These are phyloP conservation scores for Spodoptera picta DNA, from an alignment of 2,888 invertebrate species.

Conservation along the genomic window DNA sequence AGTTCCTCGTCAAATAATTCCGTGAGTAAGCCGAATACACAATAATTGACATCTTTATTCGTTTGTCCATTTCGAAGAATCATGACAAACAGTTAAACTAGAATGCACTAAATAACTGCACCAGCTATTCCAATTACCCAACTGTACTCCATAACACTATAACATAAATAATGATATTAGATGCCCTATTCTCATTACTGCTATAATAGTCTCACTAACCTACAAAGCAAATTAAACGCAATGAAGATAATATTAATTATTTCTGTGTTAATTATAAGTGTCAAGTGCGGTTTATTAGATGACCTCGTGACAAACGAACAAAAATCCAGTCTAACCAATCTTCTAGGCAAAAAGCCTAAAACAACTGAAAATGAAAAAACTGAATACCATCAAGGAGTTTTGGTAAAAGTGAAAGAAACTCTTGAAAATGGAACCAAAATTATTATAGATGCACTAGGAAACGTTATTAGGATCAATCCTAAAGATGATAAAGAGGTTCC, in stretches of 20 bases:
- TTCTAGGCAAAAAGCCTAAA: conserved; percentile 15
- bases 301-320: conserved; percentile 18
- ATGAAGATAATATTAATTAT: conserved; percentile 35
- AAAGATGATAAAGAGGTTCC: conserved; percentile 2
- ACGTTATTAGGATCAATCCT: conserved; percentile 17
- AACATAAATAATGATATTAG: conserved; percentile 8
- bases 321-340: neutral
- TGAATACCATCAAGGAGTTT: conserved; percentile 10
- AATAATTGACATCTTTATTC: too few relatives aligned
- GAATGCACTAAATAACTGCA: neutral
- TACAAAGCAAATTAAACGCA: conserved; percentile 14
- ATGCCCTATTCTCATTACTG: conserved; percentile 6
- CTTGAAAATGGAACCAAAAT: conserved; percentile 37
- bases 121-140: conserved; percentile 11
- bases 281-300: conserved; percentile 42
- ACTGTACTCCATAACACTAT: conserved; percentile 35
- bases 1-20: too few relatives aligned
- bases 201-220: conserved; percentile 14
- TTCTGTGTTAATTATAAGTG: conserved; percentile 23
- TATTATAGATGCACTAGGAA: conserved; percentile 32
- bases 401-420: conserved; percentile 26
- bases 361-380: conserved; percentile 3
- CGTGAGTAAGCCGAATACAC: too few relatives aligned
- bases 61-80: too few relatives aligned
- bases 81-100: too few relatives aligned